Conservation (phyloP, 2,888 invertebrate species). For the Stramonita haemastoma region DNA sequence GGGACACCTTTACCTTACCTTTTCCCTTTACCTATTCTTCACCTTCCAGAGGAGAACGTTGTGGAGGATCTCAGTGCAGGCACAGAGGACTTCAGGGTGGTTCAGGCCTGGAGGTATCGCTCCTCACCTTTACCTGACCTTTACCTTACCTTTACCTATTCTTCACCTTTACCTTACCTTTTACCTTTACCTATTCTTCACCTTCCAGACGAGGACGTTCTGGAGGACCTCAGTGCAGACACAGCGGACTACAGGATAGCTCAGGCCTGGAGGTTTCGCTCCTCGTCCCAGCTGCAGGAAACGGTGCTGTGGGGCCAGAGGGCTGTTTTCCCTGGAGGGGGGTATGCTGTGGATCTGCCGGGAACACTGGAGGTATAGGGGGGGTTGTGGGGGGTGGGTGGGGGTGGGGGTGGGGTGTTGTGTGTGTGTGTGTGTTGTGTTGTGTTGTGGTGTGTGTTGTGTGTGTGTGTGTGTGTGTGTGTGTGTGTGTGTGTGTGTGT, state of each 20-base stretch:
- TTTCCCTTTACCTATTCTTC: neutral
- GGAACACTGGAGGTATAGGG: neutral
- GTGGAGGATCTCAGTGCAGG: neutral
- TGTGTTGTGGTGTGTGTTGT: too few relatives aligned
- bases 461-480: too few relatives aligned
- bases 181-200: neutral
- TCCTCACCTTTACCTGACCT: too few relatives aligned
- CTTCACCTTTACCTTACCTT: too few relatives aligned
- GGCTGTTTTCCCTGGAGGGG: slow-evolving; percentile 68
- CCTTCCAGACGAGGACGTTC: neutral
- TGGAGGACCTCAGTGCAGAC: neutral
- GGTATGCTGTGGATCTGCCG: slow-evolving; percentile 55
- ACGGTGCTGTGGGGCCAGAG: slow-evolving; percentile 55
- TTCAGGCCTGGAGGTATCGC: slow-evolving; percentile 55
- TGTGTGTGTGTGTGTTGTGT: too few relatives aligned
- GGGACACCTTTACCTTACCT: too few relatives aligned
- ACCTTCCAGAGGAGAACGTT: neutral
- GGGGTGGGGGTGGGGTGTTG: neutral
- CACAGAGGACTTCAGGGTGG: neutral
- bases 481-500: neutral
- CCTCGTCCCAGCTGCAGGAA: slow-evolving; percentile 56
- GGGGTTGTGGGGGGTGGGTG: neutral
- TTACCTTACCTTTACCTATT: too few relatives aligned
- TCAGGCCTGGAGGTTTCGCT: slow-evolving; percentile 55
- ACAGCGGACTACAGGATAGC: neutral